Evolutionary conservation across 2,113 vertebrate species (phyloP).

Genomic region (Perca flavescens): DNA sequence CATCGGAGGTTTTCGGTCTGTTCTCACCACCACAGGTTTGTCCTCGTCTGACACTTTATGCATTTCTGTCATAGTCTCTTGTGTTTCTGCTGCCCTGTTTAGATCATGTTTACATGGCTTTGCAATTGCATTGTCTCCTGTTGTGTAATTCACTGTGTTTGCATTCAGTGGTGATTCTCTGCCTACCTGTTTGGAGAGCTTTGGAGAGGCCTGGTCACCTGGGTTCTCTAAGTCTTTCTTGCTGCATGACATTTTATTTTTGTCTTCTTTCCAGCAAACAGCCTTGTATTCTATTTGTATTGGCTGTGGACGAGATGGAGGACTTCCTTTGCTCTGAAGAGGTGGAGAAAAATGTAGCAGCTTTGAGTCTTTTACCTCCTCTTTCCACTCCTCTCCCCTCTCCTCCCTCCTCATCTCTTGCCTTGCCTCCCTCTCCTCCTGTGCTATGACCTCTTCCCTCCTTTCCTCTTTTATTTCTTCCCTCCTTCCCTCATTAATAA

Average conservation of each 20-base stretch:
- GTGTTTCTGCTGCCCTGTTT: conserved; percentile 39
- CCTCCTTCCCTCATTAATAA: conserved; percentile 24
- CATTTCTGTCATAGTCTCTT: conserved; percentile 33
- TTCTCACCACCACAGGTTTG: conserved; percentile 25
- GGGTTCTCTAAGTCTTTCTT: conserved; percentile 40
- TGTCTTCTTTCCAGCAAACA: conserved; percentile 82
- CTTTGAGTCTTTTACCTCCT: conserved; percentile 55
- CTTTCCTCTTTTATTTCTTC: conserved; percentile 29
- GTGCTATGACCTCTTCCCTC: neutral
- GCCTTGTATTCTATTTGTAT: conserved; percentile 86
- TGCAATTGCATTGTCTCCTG: neutral
- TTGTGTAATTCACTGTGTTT: conserved; percentile 34
- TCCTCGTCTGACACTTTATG: conserved; percentile 39
- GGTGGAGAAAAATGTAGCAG: conserved; percentile 37
- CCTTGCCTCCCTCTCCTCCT: conserved; percentile 15
- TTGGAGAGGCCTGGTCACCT: conserved; percentile 27
- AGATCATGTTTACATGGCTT: conserved; percentile 38
- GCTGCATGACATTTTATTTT: conserved; percentile 48
- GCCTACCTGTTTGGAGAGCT: conserved; percentile 15
- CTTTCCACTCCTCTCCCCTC: conserved; percentile 22
- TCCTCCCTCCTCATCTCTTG: conserved; percentile 38
- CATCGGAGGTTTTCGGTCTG: conserved; percentile 67
- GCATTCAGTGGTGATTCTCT: conserved; percentile 33
- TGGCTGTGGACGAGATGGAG: conserved; percentile 61
- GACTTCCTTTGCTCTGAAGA: conserved; percentile 52